Base-by-base conservation (phyloP, 2,888 invertebrate species). In the Cabera pusaria region DNA sequence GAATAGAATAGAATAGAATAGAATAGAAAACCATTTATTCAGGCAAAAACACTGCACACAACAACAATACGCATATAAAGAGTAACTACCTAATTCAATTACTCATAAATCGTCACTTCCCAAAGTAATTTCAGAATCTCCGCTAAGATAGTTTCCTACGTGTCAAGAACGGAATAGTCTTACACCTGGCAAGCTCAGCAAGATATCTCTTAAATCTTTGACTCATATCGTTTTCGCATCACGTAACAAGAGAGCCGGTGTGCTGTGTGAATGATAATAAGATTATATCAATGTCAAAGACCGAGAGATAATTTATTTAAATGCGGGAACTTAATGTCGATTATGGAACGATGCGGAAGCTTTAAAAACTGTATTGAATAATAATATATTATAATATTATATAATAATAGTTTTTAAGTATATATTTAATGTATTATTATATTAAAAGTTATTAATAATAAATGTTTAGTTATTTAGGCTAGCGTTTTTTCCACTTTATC, bases 271-370 rank as follows among this genome's bases (percentile, higher is more conserved):
- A 52, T 63, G 48, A 52, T 59, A 63, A 58, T 54, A 53, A 50
- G 51, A 66, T 63, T 57, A 62, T 56, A 55, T 56, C 54, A 58
- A 56, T 52, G 62, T 64, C 63, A 59, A 59, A 59, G 55, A 54
- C 52, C 52, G 52, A 50, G 21, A 36, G 40, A 47, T 53, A 52
- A 63, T 54, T 52, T 56, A 59, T 64, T 59, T 52, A 48, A 57
- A 64, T 43, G 45, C 43, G 34, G 48, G 44, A 49, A 50, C 46
- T 42, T 43, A 36, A 47, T 19, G 17, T 6, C 12, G 19, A 34
- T 40, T 46, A 45, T 46, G 44, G n/a, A n/a, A n/a, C 34, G 28
- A 49, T 44, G 41, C 49, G 44, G 37, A 53, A 51, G 46, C 35
- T 34, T 17, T 35, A 22, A 34, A 37, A 22, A 11, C n/a, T 31